A percentile compares a stretch with the other conserved stretches of the same genome.
These are phyloP conservation scores for Oophaga sylvatica DNA, from an alignment of 2,797 vertebrate species.

Conservation along the genomic window DNA sequence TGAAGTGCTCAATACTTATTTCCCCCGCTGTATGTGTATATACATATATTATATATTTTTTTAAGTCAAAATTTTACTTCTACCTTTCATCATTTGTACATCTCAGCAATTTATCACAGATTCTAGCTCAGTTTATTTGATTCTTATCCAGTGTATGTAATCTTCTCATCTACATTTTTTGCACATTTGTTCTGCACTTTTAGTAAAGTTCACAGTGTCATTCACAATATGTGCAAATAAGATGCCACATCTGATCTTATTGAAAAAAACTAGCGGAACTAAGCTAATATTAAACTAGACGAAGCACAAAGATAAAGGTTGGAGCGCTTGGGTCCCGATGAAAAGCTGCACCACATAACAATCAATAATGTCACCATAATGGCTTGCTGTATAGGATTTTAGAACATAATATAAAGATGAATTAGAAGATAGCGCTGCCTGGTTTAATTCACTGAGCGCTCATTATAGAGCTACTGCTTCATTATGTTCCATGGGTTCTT, in stretches of 20 bases:
- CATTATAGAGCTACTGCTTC: neutral
- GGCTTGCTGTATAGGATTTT: neutral
- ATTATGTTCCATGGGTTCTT: neutral
- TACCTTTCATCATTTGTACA: neutral
- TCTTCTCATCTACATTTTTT: neutral
- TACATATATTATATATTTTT: neutral
- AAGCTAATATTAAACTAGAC: neutral
- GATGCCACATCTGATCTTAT: neutral
- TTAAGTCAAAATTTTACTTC: neutral
- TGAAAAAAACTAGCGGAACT: neutral
- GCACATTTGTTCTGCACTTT: neutral
- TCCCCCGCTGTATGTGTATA: too few species aligned
- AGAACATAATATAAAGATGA: neutral
- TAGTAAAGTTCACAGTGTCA: neutral
- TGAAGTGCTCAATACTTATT: too few species aligned
- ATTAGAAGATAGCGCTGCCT: neutral
- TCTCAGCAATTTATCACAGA: neutral
- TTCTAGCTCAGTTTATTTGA: neutral
- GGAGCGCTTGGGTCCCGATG: neutral
- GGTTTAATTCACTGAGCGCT: neutral
- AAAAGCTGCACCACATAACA: neutral
- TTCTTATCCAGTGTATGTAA: neutral
- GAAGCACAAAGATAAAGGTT: neutral
- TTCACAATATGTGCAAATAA: neutral
- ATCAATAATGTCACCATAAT: neutral